A percentile compares a stretch with the other conserved stretches of the same genome.
Evolutionary conservation across 2,113 vertebrate genomes (phyloP).

Genomic region (Morone chrysops): DNA sequence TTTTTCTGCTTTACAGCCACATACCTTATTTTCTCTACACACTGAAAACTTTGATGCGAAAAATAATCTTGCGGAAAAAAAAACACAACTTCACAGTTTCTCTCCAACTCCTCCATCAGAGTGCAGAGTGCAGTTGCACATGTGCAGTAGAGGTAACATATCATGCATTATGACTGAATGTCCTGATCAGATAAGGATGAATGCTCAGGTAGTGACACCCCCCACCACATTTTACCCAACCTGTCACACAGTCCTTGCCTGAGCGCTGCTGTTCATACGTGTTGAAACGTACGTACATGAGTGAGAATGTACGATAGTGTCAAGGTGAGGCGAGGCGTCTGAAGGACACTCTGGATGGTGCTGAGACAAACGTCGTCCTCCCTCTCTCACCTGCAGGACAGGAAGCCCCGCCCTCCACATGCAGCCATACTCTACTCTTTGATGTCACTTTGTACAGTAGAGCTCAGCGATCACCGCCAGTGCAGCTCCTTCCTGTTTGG

Average conservation of each 20-base stretch:
- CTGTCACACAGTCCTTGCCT: neutral
- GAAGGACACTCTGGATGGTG: neutral
- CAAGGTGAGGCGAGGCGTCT: neutral
- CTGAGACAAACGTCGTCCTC: neutral
- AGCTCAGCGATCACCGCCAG: conserved; percentile 11
- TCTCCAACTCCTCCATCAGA: neutral
- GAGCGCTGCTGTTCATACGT: neutral
- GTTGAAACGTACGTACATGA: neutral
- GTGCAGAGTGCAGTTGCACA: neutral
- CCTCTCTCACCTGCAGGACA: conserved; percentile 45
- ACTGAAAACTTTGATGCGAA: neutral
- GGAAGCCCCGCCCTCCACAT: conserved; percentile 36
- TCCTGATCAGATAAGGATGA: conserved; percentile 10
- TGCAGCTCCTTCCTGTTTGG: conserved; percentile 1
- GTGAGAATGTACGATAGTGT: conserved; percentile 44
- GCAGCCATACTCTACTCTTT: conserved; percentile 59
- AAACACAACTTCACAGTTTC: neutral
- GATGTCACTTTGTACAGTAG: conserved; percentile 61
- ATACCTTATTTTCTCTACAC: neutral
- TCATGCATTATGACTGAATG: neutral
- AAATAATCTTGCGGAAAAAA: too few species aligned
- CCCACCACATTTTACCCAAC: neutral
- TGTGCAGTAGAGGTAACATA: neutral
- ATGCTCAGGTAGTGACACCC: neutral
- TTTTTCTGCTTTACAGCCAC: neutral